Conservation (phyloP, 1,140 invertebrate species). For the Euura lappo region DNA sequence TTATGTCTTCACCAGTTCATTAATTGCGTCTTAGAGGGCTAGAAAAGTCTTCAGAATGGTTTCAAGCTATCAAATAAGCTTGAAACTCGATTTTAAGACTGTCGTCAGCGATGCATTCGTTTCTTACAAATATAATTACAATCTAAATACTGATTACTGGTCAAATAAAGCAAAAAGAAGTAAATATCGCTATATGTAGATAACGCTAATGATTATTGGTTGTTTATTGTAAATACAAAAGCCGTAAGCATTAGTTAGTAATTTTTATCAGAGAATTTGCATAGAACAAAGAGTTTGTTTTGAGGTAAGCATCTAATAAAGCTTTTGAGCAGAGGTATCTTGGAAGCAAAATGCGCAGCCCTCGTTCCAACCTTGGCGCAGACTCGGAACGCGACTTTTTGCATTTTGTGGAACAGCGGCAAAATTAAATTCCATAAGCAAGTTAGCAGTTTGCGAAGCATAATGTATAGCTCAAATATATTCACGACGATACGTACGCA, state of each 20-base stretch:
- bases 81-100: no score
- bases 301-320: neutral
- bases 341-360: neutral
- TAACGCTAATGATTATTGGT: neutral
- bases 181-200: neutral
- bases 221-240: neutral
- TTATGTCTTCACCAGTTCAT: no score
- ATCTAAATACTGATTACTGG: no score
- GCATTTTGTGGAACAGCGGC: neutral
- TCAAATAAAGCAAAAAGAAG: no score
- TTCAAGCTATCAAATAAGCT: no score
- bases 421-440: slow-evolving; percentile 33
- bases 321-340: neutral
- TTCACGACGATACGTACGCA: slow-evolving; percentile 57
- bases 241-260: neutral
- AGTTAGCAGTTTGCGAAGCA: neutral
- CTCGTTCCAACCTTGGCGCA: neutral
- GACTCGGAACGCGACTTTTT: neutral
- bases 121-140: no score
- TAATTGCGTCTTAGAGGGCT: no score
- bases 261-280: neutral
- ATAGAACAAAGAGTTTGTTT: neutral
- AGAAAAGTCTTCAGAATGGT: no score
- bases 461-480: neutral
- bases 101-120: no score